Evolutionary conservation across 2,888 invertebrate species (phyloP).

Genomic region (Zygothrica quintamaculata): DNA sequence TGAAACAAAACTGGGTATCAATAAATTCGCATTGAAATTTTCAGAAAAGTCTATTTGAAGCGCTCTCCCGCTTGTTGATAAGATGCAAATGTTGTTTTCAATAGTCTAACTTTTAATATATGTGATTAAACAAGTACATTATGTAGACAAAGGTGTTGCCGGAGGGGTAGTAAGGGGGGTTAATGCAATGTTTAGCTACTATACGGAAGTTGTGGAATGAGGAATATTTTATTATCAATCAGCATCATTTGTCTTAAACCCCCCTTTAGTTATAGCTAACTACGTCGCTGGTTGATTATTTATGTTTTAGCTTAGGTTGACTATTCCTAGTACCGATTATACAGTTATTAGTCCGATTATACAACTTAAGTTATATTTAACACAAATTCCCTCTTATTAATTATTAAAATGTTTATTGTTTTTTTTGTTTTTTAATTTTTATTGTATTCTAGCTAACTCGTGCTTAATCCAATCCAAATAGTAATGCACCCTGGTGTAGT

Average conservation of each 20-base stretch:
- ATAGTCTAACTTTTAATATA: conserved; percentile 5
- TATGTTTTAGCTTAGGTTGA: no score
- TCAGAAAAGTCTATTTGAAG: conserved; percentile 21
- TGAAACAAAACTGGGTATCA: conserved; percentile 12
- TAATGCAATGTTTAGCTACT: no score
- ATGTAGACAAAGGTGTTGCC: not conserved
- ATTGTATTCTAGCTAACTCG: conserved; percentile 34
- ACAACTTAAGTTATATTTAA: no score
- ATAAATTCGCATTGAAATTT: not conserved
- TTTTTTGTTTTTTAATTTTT: not conserved
- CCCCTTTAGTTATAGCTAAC: no score
- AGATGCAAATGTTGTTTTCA: conserved; percentile 42
- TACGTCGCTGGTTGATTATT: no score
- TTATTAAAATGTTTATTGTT: not conserved
- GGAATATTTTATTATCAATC: no score
- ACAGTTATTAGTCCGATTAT: no score
- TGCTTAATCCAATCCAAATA: conserved; percentile 73
- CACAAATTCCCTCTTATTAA: no score
- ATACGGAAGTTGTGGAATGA: no score
- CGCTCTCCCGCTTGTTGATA: conserved; percentile 17
- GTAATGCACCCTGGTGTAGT: conserved; percentile 72
- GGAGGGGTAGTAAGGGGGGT: no score
- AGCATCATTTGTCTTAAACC: no score
- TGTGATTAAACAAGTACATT: not conserved
- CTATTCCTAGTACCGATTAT: no score